Percentiles rank a stretch among this genome's conserved stretches.
Conservation (phyloP, 2,888 invertebrate species). For the Megaustenia siamemsis region DNA sequence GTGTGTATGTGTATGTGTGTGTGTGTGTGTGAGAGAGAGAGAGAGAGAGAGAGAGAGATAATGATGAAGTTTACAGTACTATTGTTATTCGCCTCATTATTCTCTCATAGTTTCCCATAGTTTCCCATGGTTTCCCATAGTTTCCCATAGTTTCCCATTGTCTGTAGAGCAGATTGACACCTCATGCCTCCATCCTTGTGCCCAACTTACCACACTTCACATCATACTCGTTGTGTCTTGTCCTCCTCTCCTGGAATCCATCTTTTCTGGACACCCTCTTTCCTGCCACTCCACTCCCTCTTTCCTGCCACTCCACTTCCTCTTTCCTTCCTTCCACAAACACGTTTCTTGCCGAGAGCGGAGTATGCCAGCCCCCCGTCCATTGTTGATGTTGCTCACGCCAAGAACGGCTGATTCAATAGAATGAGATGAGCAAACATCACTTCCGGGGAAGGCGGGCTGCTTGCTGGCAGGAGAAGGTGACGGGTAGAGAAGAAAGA, state of each 20-base stretch:
- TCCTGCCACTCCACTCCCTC: slow-evolving; percentile 11
- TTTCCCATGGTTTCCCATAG: too few relatives aligned
- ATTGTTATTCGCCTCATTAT: too few relatives aligned
- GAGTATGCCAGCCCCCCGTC: neutral
- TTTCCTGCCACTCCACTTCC: slow-evolving; percentile 20
- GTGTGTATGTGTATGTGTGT: too few relatives aligned
- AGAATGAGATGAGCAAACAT: slow-evolving; percentile 45
- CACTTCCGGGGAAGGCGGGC: neutral
- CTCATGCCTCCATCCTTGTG: neutral
- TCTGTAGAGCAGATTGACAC: too few relatives aligned
- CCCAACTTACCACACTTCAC: neutral
- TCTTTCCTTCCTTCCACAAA: slow-evolving; percentile 36
- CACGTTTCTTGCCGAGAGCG: slow-evolving; percentile 3
- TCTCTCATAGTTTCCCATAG: too few relatives aligned
- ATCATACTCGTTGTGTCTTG: neutral
- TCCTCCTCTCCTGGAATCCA: slow-evolving; percentile 31
- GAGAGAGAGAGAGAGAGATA: too few relatives aligned
- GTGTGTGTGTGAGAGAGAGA: too few relatives aligned
- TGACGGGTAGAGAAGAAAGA: neutral
- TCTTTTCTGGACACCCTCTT: neutral
- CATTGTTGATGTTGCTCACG: slow-evolving; percentile 45
- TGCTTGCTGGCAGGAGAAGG: neutral
- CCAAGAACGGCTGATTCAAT: slow-evolving; percentile 46
- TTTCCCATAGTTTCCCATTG: too few relatives aligned
- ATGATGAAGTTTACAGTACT: too few relatives aligned